Percentiles rank a stretch among this genome's conserved stretches.
phyloP scores from a whole-genome alignment of 2,888 invertebrate genomes.

The Thysanoteuthis rhombus region DNA sequence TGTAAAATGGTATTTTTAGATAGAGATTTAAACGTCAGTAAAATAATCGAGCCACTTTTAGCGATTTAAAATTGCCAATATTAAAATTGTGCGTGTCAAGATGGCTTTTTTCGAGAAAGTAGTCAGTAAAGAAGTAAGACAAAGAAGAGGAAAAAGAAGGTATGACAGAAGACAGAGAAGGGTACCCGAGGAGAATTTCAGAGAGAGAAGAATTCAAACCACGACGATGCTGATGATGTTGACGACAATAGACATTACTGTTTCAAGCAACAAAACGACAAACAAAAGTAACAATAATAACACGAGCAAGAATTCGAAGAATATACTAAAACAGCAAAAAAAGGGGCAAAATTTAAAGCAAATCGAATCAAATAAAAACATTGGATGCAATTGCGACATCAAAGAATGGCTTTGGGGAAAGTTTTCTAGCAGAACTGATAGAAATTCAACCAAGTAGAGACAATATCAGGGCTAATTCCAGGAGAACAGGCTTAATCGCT shows the following conservation, averaged over 20 bases:
- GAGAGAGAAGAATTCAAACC: neutral
- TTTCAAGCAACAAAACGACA: neutral
- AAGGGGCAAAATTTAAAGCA: neutral
- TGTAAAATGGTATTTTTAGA: too few species aligned
- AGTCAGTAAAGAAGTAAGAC: too few species aligned
- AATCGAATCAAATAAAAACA: neutral
- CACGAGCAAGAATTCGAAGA: neutral
- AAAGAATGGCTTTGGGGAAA: neutral
- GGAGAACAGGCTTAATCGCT: neutral
- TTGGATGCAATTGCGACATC: neutral
- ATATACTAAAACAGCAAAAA: neutral
- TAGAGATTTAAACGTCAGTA: too few species aligned
- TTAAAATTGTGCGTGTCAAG: too few species aligned
- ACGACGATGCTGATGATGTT: neutral
- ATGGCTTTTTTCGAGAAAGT: too few species aligned
- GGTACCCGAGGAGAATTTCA: neutral
- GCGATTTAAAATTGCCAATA: too few species aligned
- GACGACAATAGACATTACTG: too few species aligned
- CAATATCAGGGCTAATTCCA: neutral
- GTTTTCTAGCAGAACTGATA: neutral
- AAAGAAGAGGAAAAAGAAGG: too few species aligned
- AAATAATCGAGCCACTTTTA: too few species aligned
- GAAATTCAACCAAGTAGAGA: slow-evolving; percentile 12
- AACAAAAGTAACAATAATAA: neutral
- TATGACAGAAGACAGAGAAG: too few species aligned